Percentiles rank a stretch among this genome's conserved stretches.
These are phyloP conservation scores for Morelia viridis DNA, from an alignment of 2,797 vertebrate genomes.

Conservation along the genomic window DNA sequence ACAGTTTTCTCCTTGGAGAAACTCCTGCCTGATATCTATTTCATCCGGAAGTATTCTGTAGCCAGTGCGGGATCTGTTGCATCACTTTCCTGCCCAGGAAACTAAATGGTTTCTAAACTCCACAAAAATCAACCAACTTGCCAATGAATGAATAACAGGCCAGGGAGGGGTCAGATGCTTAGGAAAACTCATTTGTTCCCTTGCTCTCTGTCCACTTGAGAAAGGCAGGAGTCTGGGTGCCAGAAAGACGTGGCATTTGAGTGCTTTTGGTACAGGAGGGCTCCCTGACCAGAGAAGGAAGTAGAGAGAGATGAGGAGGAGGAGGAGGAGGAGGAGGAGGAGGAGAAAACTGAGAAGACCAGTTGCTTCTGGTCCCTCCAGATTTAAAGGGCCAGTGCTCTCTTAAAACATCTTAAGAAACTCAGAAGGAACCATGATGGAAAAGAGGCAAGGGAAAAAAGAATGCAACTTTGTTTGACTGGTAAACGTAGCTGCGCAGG, in stretches of 20 bases:
- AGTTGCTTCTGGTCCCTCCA: neutral
- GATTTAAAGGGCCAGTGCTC: constrained; percentile 4
- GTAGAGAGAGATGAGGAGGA: neutral
- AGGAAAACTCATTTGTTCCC: neutral
- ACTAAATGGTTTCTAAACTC: neutral
- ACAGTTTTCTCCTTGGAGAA: neutral
- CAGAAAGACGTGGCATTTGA: constrained; percentile 19
- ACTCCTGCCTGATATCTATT: neutral
- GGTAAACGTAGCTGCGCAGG: neutral
- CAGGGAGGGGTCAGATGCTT: neutral
- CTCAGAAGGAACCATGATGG: neutral
- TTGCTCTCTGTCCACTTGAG: neutral
- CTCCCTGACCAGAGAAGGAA: neutral
- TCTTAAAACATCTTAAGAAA: neutral
- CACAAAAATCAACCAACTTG: neutral
- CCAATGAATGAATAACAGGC: neutral
- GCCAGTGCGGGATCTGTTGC: neutral
- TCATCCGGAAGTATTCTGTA: neutral
- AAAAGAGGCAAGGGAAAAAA: neutral
- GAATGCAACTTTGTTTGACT: neutral
- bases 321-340: too few relatives aligned
- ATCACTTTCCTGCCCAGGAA: neutral
- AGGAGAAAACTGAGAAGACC: neutral
- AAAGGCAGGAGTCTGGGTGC: neutral
- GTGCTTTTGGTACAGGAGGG: neutral